These are phyloP conservation scores for Anser brachyrhynchus DNA, from an alignment of 2,113 vertebrate species.

Conservation along the genomic window DNA sequence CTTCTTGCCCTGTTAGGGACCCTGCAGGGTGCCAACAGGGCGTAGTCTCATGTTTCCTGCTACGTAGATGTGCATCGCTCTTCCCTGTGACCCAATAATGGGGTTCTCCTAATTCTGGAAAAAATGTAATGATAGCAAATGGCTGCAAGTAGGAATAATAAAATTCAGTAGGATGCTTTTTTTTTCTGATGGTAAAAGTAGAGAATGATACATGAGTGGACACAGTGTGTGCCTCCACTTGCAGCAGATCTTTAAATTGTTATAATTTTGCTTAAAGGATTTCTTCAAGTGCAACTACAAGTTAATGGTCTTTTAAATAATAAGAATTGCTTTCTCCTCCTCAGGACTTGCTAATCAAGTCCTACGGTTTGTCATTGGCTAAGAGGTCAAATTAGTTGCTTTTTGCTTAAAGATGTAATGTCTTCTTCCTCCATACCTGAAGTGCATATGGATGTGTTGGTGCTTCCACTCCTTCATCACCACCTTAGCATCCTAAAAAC, in stretches of 20 bases:
- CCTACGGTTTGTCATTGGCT: neutral
- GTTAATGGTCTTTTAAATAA: neutral
- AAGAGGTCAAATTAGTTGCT: neutral
- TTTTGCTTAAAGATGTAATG: neutral
- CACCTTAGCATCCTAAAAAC: neutral
- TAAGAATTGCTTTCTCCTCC: neutral
- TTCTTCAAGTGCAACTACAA: neutral
- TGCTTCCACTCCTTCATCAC: neutral
- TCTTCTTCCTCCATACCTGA: neutral
- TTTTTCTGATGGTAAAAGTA: neutral
- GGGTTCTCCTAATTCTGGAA: neutral
- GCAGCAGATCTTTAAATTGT: neutral
- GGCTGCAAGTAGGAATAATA: neutral
- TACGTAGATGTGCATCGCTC: neutral
- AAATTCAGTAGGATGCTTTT: neutral
- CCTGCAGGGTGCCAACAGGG: neutral
- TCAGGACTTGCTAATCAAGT: neutral
- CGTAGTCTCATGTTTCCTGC: neutral
- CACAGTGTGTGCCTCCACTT: neutral
- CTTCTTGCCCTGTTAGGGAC: neutral
- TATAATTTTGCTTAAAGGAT: neutral
- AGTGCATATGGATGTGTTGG: neutral
- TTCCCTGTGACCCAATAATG: rapidly evolving
- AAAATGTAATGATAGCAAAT: neutral
- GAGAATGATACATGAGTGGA: neutral